Evolutionary conservation across 2,888 invertebrate species (phyloP), one percentile per base, ranked within the genome.

Genomic region (Aquatica leii): DNA sequence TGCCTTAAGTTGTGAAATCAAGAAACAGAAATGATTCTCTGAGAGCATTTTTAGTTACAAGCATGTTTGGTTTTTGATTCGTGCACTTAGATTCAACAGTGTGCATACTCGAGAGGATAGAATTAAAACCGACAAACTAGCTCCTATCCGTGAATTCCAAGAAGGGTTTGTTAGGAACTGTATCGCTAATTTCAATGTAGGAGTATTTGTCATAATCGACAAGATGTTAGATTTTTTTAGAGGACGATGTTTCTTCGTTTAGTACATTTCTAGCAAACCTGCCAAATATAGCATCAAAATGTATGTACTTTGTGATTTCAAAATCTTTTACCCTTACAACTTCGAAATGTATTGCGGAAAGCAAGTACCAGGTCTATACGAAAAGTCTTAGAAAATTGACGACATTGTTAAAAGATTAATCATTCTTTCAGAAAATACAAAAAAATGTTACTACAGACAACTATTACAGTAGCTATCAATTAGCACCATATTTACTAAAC

Each of bases 301-400:
- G 1, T 69, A 61, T 66, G 63, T 63, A 15, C 65, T 68, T 34
- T 68, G 69, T 46, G 69, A 69, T 37, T 12, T 14, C 14, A 41
- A 41, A 41, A 69, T 59, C 21, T 67, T 57, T 54, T 71, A 67
- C 46, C 67, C 66, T 8, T 54, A 57, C 14, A 73, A 73, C 54
- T 67, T 69, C 18, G 68, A 71, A 62, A 64, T 73, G 40, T 73
- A 71, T 52, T 70, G 69, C 51, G 69, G 67, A 43, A 59, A 59
- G 49, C 71, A 72, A 70, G 51, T 35, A 15, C 55, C 59, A 35
- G 71, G 73, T 18, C 69, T 67, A 2, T 71, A 70, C 46, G 18
- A 34, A 6, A 50, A 51, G 8, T 68, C 65, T 11, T 69, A 71
- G 54, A 41, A 1, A 41, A 24, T 2, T 24, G 24, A 2, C 6